A percentile compares a stretch with the other conserved stretches of the same genome.
Conservation (phyloP, 2,113 vertebrate species). For the Pycnonotus jocosus region DNA sequence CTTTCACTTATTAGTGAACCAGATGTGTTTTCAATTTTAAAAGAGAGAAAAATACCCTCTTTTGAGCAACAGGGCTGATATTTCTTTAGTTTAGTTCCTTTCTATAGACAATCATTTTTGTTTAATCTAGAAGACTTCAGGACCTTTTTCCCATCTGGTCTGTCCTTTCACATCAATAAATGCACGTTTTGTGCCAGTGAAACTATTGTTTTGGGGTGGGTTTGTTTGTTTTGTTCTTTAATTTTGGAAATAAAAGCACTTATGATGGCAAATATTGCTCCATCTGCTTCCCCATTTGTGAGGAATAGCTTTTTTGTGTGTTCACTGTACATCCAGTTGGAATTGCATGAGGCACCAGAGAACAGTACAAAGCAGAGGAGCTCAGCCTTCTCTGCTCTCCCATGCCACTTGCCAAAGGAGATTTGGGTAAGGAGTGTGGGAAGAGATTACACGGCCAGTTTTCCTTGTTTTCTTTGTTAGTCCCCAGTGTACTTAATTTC, state of each 20-base stretch:
- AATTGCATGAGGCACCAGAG: slow-evolving; percentile 31
- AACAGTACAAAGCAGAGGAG: slow-evolving; percentile 15
- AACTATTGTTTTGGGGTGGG: not conserved
- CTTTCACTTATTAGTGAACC: not conserved
- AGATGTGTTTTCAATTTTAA: not conserved
- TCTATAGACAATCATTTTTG: not conserved
- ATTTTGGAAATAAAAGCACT: slow-evolving; percentile 12
- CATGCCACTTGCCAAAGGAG: slow-evolving; percentile 43
- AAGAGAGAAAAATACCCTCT: not conserved
- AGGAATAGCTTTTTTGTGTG: slow-evolving; percentile 24
- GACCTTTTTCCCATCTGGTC: not conserved
- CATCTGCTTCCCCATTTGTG: slow-evolving; percentile 42
- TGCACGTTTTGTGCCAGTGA: not conserved
- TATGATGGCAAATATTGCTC: slow-evolving; percentile 45
- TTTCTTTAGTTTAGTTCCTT: not conserved
- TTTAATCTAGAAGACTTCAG: not conserved
- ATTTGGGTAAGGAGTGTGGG: slow-evolving; percentile 58
- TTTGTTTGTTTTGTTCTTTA: not conserved
- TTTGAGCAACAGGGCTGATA: not conserved
- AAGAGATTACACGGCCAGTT: slow-evolving; percentile 33
- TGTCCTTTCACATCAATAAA: not conserved
- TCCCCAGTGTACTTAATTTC: not conserved
- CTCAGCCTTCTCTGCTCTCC: slow-evolving; percentile 11
- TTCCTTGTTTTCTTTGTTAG: slow-evolving; percentile 46
- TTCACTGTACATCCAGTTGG: not conserved